Evolutionary conservation across 2,797 vertebrate species (phyloP), one percentile per base, ranked within the genome.

Genomic region (Smutsia temminckii): DNA sequence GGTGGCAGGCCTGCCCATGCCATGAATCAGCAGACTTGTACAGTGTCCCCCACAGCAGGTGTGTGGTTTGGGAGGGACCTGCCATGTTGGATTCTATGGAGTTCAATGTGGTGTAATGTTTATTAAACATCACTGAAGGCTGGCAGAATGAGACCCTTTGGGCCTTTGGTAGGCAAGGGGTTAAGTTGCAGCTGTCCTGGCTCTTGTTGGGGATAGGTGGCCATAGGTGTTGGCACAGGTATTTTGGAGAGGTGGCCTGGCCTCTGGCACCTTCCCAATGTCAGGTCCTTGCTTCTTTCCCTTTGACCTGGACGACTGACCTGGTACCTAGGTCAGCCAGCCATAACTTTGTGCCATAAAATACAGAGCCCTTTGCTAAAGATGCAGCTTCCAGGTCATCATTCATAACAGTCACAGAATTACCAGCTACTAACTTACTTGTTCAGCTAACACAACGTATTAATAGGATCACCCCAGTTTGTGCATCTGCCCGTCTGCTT

Each of bases 371-470:
- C 34, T 29, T 34, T 23, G 1, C n/a, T 16, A 5, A 27, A 55
- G 55, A 25, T 12, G 2, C 40, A 12, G 40, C 40, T 37, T 25
- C 29, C 5, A 5, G 23, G 32, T 5, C 25, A 0, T 25, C 10
- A 5, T 23, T 55, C 64, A 11, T 29, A 18, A 40, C 1, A 0
- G 21, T 32, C n/a, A 6, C 25, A 53, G 72, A 32, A 37, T 11
- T 14, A 18, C 8, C 37, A 17, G 59, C 57, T 21, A 7, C 23
- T 37, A 2, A 1, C 0, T 3, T 46, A 18, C n/a, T 27, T 8
- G 3, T 18, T 25, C 7, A 9, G 32, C 16, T 14, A 11, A 68
- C 23, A 1, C 2, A 8, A 1, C 2, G 32, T 23, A 1, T 3
- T 8, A n/a, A 2, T 6, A 2, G 49, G 40, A 40, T 57, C 32